Percentiles rank a stretch among this genome's conserved stretches.
Conservation (phyloP, 2,113 vertebrate species). For the Dipodomys ordii region DNA sequence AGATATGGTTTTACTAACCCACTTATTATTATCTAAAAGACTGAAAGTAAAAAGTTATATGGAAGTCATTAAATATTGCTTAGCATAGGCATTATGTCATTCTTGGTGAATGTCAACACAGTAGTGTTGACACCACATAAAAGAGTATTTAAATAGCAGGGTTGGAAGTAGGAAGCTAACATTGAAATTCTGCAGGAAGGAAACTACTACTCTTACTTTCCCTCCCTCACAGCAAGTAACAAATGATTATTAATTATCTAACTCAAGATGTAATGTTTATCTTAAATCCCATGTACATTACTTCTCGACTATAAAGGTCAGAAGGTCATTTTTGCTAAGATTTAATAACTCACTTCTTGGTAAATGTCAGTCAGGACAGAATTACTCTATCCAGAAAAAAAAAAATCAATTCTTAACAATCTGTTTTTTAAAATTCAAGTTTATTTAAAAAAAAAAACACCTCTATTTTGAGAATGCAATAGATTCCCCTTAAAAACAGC, state of each 20-base stretch:
- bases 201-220: neutral
- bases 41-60: neutral
- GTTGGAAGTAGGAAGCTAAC: neutral
- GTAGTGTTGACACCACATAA: neutral
- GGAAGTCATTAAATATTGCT: conserved; percentile 45
- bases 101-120: conserved; percentile 4
- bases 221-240: neutral
- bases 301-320: conserved; percentile 43
- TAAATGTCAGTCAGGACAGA: neutral
- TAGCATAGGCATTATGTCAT: conserved; percentile 37
- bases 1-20: conserved; percentile 32
- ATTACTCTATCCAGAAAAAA: neutral
- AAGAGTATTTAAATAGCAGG: conserved; percentile 8
- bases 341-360: conserved; percentile 39
- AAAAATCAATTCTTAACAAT: neutral
- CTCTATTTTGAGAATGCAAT: conserved; percentile 44
- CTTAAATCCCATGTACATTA: conserved; percentile 48
- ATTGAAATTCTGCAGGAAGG: neutral
- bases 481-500: conserved; percentile 38
- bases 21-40: conserved; percentile 38
- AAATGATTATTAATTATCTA: neutral
- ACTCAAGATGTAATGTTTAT: conserved; percentile 11
- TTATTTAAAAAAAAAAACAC: conserved; percentile 25
- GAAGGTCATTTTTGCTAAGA: conserved; percentile 42
- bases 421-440: conserved; percentile 53